Evolutionary conservation across 2,113 vertebrate species (phyloP), one percentile per base, ranked within the genome.

Genomic region (Pedionomus torquatus): DNA sequence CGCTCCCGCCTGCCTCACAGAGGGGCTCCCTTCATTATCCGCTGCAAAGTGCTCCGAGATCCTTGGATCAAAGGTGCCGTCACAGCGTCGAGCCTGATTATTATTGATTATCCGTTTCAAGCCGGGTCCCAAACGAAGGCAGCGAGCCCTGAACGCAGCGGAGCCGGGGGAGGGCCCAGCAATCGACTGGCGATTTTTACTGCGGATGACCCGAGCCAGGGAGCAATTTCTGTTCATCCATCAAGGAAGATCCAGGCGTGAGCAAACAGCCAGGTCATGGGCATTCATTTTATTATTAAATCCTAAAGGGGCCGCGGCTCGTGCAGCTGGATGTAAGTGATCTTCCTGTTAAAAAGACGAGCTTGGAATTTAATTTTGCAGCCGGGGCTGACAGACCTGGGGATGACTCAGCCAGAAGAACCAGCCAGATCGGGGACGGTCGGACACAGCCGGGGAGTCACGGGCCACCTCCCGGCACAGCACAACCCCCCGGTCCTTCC

Each of bases 141-240:
- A 57, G 95, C 46, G 16, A 95, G 94, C 93, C 92, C 96, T 82
- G 90, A 92, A 49, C 74, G 18, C 41, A 0, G 77, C 61, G 78
- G 51, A 91, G 94, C 89, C 5, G 28, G 85, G 95, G 96, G 94
- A 96, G 94, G 95, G 91, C 81, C 91, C 74, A 24, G 91, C 89
- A 57, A 95, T 95, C 95, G 87, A 95, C 94, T 97, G 97, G 92
- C 80, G 92, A 95, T 94, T 97, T 96, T 95, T 95, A 92, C 97
- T 97, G 96, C 16, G 11, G 90, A 43, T 97, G 96, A 96, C 97
- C 97, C 37, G 31, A 96, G 94, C 94, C 95, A 92, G 92, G 74
- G 90, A 97, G 97, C 96, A 97, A 97, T 97, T 97, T 95, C 97
- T 95, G 94, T 96, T 96, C 97, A 97, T 97, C 96, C 97, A 95